These are phyloP conservation scores for Chironomus riparius DNA, from an alignment of 2,888 invertebrate species.

Conservation along the genomic window DNA sequence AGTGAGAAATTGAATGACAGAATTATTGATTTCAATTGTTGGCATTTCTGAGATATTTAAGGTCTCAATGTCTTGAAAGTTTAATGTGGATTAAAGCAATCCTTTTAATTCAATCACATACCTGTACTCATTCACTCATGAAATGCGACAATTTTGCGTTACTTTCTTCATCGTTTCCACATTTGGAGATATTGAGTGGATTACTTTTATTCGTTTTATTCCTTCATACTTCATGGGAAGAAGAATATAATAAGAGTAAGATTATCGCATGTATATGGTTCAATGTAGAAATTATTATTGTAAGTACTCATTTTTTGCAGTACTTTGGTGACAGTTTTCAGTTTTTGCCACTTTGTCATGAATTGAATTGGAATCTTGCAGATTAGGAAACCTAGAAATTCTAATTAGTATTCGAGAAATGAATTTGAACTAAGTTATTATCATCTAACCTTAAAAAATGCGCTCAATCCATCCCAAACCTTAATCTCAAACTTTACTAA, in stretches of 20 bases:
- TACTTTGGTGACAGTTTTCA: no score
- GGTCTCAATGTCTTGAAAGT: not conserved
- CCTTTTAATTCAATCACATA: not conserved
- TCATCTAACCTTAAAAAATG: no score
- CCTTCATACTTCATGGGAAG: not conserved
- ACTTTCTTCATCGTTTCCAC: not conserved
- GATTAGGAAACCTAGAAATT: no score
- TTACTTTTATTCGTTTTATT: not conserved
- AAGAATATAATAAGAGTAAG: not conserved
- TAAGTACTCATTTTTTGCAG: no score
- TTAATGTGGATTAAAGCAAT: not conserved
- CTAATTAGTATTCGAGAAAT: no score
- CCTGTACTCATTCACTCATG: not conserved
- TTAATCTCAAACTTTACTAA: no score
- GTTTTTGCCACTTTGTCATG: no score
- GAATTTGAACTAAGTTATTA: no score
- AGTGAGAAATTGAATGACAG: constrained; percentile 19
- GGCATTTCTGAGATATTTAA: not conserved
- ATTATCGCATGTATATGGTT: not conserved
- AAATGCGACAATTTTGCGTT: not conserved
- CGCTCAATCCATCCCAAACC: no score
- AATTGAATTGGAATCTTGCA: no score
- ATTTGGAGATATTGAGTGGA: not conserved
- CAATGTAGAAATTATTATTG: not conserved
- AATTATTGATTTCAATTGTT: constrained; percentile 21